Percentiles rank a stretch among this genome's conserved stretches.
These are phyloP conservation scores for Dufourea novaeangliae DNA, from an alignment of 1,140 invertebrate species.

Conservation along the genomic window DNA sequence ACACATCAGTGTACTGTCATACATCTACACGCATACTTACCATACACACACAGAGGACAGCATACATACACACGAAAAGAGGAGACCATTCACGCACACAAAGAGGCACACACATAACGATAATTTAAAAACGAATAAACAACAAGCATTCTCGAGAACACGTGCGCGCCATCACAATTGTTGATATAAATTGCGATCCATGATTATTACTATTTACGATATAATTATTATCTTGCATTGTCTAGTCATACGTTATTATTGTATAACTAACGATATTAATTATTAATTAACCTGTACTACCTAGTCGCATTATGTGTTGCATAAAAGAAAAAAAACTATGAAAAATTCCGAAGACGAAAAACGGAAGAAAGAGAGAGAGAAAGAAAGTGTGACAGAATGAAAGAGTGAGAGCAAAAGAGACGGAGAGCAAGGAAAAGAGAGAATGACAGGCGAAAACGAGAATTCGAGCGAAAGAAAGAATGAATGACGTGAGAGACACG, in stretches of 20 bases:
- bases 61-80: constrained; percentile 25
- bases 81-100: constrained; percentile 49
- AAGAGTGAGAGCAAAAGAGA: constrained; percentile 37
- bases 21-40: constrained; percentile 48
- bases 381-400: constrained; percentile 12
- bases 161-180: constrained; percentile 79
- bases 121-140: constrained; percentile 42
- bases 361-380: constrained; percentile 63
- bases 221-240: constrained; percentile 83
- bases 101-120: constrained; percentile 41
- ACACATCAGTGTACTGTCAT: too few species aligned
- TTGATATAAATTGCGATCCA: constrained; percentile 82
- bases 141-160: constrained; percentile 64
- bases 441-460: constrained; percentile 41
- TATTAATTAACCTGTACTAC: constrained; percentile 82
- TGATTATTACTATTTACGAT: constrained; percentile 82
- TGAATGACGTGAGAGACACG: constrained; percentile 35
- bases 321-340: constrained; percentile 71
- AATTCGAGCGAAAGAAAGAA: constrained; percentile 36
- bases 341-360: constrained; percentile 60
- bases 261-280: constrained; percentile 82
- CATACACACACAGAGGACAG: constrained; percentile 43
- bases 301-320: constrained; percentile 82
- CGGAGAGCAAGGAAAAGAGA: constrained; percentile 44
- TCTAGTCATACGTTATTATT: constrained; percentile 83